phyloP scores from a whole-genome alignment of 2,888 invertebrate species.

The Apamea monoglypha region DNA sequence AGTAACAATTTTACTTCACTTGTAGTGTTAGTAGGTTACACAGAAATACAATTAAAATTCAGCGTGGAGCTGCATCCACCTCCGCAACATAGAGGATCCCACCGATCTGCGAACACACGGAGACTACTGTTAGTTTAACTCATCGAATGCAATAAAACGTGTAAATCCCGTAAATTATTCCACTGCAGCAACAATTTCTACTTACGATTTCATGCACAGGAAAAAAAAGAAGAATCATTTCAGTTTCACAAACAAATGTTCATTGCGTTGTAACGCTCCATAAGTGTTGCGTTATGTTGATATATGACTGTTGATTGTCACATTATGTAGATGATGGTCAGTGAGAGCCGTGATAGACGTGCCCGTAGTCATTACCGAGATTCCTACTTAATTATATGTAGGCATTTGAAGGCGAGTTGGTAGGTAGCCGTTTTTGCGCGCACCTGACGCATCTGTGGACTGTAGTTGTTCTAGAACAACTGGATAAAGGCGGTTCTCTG shows the following conservation, averaged over 20 bases:
- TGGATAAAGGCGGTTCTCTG: not conserved
- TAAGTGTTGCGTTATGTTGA: constrained; percentile 67
- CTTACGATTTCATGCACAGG: constrained; percentile 53
- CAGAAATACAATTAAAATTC: no score
- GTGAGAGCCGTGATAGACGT: constrained; percentile 69
- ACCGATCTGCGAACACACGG: no score
- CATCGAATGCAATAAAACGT: constrained; percentile 18
- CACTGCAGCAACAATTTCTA: constrained; percentile 44
- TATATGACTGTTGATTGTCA: constrained; percentile 67
- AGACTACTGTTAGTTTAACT: not conserved
- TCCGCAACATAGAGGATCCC: no score
- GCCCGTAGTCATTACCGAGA: constrained; percentile 66
- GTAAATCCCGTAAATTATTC: constrained; percentile 25
- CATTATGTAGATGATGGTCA: constrained; percentile 71
- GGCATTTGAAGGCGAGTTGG: constrained; percentile 61
- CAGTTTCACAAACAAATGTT: constrained; percentile 56
- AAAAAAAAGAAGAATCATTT: constrained; percentile 54
- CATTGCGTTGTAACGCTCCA: constrained; percentile 66
- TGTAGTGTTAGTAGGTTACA: no score
- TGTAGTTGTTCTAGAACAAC: constrained; percentile 9
- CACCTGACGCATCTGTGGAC: constrained; percentile 7
- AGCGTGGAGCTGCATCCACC: no score
- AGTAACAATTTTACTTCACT: no score
- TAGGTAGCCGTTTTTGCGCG: constrained; percentile 22
- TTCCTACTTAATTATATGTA: constrained; percentile 65